These are phyloP conservation scores for Heterocephalus glaber DNA, from an alignment of 2,113 vertebrate genomes.

Conservation along the genomic window DNA sequence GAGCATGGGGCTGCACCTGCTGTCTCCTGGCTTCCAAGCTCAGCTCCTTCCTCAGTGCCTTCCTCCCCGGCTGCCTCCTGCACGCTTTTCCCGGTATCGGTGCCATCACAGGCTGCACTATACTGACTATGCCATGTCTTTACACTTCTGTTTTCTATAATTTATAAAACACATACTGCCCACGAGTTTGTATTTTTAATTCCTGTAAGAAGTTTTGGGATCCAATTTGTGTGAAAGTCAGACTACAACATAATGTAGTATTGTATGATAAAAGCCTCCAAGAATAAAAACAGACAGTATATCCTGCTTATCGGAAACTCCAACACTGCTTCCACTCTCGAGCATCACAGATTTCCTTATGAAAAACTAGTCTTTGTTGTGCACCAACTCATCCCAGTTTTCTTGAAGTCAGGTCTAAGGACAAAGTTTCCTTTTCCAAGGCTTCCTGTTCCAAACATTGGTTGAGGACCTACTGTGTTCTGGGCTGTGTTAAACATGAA, in stretches of 20 bases:
- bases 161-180: slow-evolving; percentile 83
- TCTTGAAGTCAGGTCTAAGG: slow-evolving; percentile 20
- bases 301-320: slow-evolving; percentile 62
- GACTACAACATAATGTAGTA: slow-evolving; percentile 77
- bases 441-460: background rate
- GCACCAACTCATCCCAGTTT: background rate
- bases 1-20: background rate
- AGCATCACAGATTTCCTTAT: slow-evolving; percentile 32
- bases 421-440: background rate
- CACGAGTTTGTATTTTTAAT: slow-evolving; percentile 83
- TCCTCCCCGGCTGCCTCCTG: background rate
- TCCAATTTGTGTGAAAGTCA: slow-evolving; percentile 79
- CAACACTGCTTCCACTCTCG: background rate
- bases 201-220: slow-evolving; percentile 78
- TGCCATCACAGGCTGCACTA: slow-evolving; percentile 17
- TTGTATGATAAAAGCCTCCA: slow-evolving; percentile 79
- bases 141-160: slow-evolving; percentile 80
- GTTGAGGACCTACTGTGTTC: background rate
- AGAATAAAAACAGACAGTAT: slow-evolving; percentile 73
- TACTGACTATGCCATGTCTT: slow-evolving; percentile 60
- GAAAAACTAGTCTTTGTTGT: background rate
- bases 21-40: background rate
- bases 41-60: background rate
- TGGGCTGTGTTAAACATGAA: background rate
- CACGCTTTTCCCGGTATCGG: background rate